Evolutionary conservation across 2,113 vertebrate species (phyloP).

Genomic region (Platysternon megacephalum): DNA sequence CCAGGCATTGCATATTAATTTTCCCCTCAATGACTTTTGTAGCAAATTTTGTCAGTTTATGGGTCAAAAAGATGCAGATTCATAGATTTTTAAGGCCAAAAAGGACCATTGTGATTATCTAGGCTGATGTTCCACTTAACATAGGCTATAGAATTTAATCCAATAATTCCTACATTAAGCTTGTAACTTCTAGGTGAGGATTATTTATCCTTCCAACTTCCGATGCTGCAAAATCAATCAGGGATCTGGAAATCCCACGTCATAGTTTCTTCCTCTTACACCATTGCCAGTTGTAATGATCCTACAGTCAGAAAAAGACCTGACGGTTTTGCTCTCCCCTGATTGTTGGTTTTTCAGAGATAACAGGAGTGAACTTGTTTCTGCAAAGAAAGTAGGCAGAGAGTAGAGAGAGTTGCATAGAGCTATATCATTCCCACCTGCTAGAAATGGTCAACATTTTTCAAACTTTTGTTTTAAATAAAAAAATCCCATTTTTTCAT

Average conservation of each 20-base stretch:
- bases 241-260: background rate
- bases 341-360: background rate
- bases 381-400: background rate
- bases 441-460: background rate
- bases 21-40: background rate
- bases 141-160: background rate
- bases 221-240: background rate
- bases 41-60: background rate
- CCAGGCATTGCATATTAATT: background rate
- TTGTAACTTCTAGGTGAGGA: background rate
- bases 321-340: background rate
- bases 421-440: background rate
- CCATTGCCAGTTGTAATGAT: background rate
- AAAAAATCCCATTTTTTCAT: background rate
- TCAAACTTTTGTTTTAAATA: background rate
- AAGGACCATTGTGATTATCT: background rate
- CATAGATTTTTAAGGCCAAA: background rate
- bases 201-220: background rate
- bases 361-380: background rate
- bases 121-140: background rate
- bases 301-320: background rate
- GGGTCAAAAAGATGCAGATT: background rate
- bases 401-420: background rate
- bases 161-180: background rate
- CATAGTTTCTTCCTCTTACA: background rate